A percentile compares a stretch with the other conserved stretches of the same genome.
These are phyloP conservation scores for Loriculus beryllinus DNA, from an alignment of 2,797 vertebrate genomes.

Conservation along the genomic window DNA sequence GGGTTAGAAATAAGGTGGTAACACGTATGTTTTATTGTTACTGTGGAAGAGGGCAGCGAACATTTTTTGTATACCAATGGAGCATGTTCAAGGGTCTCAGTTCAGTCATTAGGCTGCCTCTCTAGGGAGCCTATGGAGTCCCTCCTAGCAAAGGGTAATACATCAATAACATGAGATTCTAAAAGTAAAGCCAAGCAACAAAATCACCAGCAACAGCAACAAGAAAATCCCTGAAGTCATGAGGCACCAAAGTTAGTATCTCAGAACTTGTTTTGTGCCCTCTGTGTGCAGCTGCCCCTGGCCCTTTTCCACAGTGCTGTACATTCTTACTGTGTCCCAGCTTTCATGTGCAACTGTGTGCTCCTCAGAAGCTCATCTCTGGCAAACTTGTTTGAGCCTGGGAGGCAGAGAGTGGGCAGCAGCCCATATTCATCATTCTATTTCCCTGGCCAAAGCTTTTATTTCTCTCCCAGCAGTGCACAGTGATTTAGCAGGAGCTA, in stretches of 20 bases:
- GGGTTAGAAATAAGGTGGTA: background rate
- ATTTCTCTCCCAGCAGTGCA: accelerated
- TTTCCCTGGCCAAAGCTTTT: background rate
- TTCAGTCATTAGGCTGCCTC: background rate
- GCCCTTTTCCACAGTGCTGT: background rate
- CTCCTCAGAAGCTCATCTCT: accelerated
- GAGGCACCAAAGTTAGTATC: background rate
- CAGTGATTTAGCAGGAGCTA: background rate
- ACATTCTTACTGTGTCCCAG: accelerated
- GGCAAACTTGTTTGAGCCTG: background rate
- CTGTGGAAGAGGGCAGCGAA: background rate
- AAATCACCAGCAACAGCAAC: accelerated
- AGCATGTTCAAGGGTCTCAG: background rate
- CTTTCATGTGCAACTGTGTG: accelerated
- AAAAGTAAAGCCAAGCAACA: background rate
- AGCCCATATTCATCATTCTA: accelerated
- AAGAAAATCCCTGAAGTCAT: background rate
- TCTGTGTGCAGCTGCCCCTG: background rate
- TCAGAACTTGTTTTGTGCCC: background rate
- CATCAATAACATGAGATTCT: background rate
- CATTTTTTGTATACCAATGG: background rate
- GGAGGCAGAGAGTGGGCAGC: background rate
- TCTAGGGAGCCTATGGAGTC: background rate
- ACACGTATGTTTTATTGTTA: background rate
- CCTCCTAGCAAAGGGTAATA: background rate